Conservation (phyloP, 2,888 invertebrate genomes). For the Thera obeliscata region DNA sequence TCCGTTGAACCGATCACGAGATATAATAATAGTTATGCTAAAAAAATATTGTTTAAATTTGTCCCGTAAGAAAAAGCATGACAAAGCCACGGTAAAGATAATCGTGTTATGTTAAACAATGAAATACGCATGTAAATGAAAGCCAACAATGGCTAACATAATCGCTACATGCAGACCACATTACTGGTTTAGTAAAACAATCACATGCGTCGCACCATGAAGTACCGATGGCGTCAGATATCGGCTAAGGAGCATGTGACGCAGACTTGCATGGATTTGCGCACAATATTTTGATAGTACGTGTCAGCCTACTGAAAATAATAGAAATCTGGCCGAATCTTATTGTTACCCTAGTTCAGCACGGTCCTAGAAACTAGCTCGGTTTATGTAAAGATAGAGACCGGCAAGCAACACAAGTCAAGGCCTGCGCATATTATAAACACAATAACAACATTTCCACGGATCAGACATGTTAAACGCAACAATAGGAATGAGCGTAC, state of each 20-base stretch:
- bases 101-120: conserved; percentile 36
- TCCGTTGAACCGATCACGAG: background rate
- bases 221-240: conserved; percentile 47
- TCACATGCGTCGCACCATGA: conserved; percentile 54
- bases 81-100: conserved; percentile 32
- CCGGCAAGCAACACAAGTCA: conserved; percentile 59
- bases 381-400: conserved; percentile 39
- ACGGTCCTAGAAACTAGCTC: conserved; percentile 37
- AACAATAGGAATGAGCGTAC: conserved; percentile 56
- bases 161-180: conserved; percentile 38
- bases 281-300: conserved; percentile 55
- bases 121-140: conserved; percentile 37
- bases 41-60: conserved; percentile 5
- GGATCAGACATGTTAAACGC: conserved; percentile 67
- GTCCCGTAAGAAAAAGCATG: conserved; percentile 33
- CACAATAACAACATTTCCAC: conserved; percentile 70
- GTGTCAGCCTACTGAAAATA: conserved; percentile 31
- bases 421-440: conserved; percentile 64
- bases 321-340: conserved; percentile 30
- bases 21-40: background rate
- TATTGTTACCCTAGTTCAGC: conserved; percentile 49
- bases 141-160: conserved; percentile 38
- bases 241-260: conserved; percentile 48
- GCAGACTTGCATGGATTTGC: conserved; percentile 52
- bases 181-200: conserved; percentile 49